phyloP scores from a whole-genome alignment of 1,140 invertebrate genomes.

The Chironomus tepperi region DNA sequence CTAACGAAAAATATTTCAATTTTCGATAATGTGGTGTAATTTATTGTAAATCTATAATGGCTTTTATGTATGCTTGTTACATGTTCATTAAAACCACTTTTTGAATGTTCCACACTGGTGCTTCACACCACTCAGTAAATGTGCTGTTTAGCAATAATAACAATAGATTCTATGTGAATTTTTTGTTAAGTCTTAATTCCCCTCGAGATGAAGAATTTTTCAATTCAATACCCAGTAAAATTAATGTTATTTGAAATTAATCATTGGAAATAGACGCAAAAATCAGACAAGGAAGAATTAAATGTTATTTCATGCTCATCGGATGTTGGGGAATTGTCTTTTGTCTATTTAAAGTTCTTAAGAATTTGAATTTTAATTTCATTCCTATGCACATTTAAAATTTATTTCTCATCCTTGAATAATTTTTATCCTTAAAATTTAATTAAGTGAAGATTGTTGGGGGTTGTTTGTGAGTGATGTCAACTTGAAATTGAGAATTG shows the following conservation, averaged over 20 bases:
- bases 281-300: background rate
- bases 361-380: too few species aligned
- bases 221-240: background rate
- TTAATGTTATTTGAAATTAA: conserved; percentile 18
- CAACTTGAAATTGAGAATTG: too few species aligned
- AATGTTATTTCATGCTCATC: background rate
- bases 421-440: too few species aligned
- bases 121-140: background rate
- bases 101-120: background rate
- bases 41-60: background rate
- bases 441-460: too few species aligned
- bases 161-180: too few species aligned
- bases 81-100: background rate
- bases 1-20: too few species aligned
- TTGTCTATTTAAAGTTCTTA: too few species aligned
- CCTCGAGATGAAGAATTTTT: background rate
- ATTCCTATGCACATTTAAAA: too few species aligned
- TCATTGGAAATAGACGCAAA: conserved; percentile 9
- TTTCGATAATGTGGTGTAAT: too few species aligned
- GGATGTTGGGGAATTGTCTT: too few species aligned
- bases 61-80: background rate
- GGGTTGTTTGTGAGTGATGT: too few species aligned
- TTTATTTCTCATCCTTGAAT: too few species aligned
- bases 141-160: background rate
- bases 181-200: background rate